Percentiles rank a stretch among this genome's conserved stretches.
phyloP scores from a whole-genome alignment of 2,797 vertebrate species.

The Centroberyx gerrardi region DNA sequence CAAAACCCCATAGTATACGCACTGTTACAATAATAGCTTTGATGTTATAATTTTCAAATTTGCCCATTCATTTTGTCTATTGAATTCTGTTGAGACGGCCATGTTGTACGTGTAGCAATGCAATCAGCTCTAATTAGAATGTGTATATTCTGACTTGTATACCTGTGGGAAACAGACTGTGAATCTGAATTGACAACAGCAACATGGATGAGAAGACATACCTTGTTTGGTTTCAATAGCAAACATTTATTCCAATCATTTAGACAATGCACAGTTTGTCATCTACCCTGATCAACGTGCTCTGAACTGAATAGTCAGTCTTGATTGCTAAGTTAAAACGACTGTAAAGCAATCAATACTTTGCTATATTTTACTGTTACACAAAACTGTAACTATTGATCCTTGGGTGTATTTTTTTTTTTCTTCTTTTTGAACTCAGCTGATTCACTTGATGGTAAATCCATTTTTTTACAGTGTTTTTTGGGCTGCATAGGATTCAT shows the following conservation, averaged over 20 bases:
- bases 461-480: conserved; percentile 16
- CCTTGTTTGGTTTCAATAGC: conserved; percentile 66
- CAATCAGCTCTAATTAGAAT: too few species aligned
- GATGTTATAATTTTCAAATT: too few species aligned
- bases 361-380: conserved; percentile 23
- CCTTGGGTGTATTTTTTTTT: background rate
- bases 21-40: too few species aligned
- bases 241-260: conserved; percentile 84
- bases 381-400: conserved; percentile 25
- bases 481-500: conserved; percentile 61
- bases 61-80: too few species aligned
- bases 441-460: conserved; percentile 7
- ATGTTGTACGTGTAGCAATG: too few species aligned
- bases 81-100: too few species aligned
- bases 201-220: conserved; percentile 41
- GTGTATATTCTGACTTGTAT: too few species aligned
- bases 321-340: conserved; percentile 6
- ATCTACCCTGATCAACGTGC: conserved; percentile 63
- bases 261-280: conserved; percentile 70
- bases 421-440: conserved; percentile 22
- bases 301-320: conserved; percentile 29
- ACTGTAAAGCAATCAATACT: conserved; percentile 15
- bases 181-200: background rate
- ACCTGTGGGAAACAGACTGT: too few species aligned
- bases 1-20: too few species aligned